Evolutionary conservation across 2,888 invertebrate species (phyloP).

Genomic region (Hydrotaea cyrtoneurina): DNA sequence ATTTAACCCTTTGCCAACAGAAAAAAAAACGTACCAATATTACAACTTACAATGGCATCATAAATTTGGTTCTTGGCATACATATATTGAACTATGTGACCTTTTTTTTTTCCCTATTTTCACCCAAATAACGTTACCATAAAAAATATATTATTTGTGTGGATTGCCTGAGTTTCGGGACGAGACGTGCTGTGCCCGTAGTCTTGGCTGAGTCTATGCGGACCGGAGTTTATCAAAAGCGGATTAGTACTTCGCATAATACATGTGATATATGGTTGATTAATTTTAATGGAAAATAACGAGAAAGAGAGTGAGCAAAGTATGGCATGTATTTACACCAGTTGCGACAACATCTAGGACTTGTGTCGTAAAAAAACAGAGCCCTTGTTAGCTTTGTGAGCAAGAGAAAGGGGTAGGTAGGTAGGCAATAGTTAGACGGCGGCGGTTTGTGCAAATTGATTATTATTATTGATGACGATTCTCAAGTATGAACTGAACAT

Average conservation of each 20-base stretch:
- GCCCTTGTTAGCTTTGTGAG: slow-evolving; percentile 13
- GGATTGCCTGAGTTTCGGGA: too few relatives aligned
- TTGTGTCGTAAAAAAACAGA: slow-evolving; percentile 52
- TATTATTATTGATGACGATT: slow-evolving; percentile 50
- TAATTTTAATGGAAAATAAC: slow-evolving; percentile 8
- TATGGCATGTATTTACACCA: not conserved
- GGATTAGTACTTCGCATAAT: slow-evolving; percentile 31
- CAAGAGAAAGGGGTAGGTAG: slow-evolving; percentile 43
- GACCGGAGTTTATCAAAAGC: slow-evolving; percentile 12
- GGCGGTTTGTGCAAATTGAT: slow-evolving; percentile 42
- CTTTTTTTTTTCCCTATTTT: slow-evolving; percentile 19
- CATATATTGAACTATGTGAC: slow-evolving; percentile 54
- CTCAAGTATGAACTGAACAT: slow-evolving; percentile 24
- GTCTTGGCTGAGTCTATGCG: not conserved
- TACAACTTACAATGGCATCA: slow-evolving; percentile 33
- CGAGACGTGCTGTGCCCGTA: too few relatives aligned
- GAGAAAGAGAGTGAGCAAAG: too few relatives aligned
- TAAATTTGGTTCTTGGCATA: slow-evolving; percentile 51
- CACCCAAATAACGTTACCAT: not conserved
- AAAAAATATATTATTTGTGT: too few relatives aligned
- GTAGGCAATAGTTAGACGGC: not conserved
- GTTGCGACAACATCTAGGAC: slow-evolving; percentile 16
- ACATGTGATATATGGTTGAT: slow-evolving; percentile 5
- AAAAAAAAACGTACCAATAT: slow-evolving; percentile 32
- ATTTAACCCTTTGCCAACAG: slow-evolving; percentile 31